Percentiles rank a stretch among this genome's conserved stretches.
Evolutionary conservation across 2,797 vertebrate genomes (phyloP).

Genomic region (Psittacula derbiana): DNA sequence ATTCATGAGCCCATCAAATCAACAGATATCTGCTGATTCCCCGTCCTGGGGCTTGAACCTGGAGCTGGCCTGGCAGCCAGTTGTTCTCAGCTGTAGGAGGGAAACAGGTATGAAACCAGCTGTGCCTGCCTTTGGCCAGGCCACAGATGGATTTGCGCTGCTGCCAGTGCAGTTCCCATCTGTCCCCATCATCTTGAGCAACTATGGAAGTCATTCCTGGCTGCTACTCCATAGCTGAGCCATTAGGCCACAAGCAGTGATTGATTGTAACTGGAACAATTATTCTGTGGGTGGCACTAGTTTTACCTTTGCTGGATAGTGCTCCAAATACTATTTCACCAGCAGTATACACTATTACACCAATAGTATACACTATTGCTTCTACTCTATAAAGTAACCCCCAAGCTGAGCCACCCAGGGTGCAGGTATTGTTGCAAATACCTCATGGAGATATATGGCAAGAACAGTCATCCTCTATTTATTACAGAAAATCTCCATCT

Average conservation of each 20-base stretch:
- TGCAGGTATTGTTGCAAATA: background rate
- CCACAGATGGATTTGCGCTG: background rate
- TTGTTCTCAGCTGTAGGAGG: background rate
- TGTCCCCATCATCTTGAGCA: background rate
- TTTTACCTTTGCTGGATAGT: background rate
- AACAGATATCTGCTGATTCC: background rate
- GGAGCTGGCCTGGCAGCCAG: background rate
- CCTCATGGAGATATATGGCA: background rate
- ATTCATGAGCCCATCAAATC: background rate
- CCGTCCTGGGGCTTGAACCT: background rate
- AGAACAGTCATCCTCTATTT: background rate
- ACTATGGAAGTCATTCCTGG: background rate
- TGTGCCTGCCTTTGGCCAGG: background rate
- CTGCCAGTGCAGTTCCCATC: background rate
- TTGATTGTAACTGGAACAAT: background rate
- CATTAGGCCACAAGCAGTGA: background rate
- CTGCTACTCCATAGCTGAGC: background rate
- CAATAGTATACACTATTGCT: background rate
- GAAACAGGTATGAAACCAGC: background rate
- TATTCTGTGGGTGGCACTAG: background rate
- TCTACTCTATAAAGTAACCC: background rate
- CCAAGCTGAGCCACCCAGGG: background rate
- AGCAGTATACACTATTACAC: background rate
- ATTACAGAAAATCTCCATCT: background rate
- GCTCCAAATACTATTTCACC: background rate